These are phyloP conservation scores for Allobates femoralis DNA, from an alignment of 2,797 vertebrate species.

Conservation along the genomic window DNA sequence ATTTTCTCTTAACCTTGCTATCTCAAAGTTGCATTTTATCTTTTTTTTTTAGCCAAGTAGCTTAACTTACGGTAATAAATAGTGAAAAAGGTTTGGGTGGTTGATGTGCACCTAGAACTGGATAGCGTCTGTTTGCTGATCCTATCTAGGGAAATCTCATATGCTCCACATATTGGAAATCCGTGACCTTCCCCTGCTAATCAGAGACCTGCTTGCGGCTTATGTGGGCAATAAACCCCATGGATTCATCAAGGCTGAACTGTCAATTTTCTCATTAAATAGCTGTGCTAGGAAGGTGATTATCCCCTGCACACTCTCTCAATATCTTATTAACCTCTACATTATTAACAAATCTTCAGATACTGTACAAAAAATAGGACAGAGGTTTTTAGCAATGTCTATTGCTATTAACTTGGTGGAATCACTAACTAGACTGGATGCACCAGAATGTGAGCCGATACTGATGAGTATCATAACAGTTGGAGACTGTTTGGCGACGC, in stretches of 20 bases:
- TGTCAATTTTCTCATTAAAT: conserved; percentile 64
- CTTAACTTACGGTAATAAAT: conserved; percentile 51
- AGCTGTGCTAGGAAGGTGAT: conserved; percentile 49
- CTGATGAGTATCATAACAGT: no score
- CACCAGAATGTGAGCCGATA: background rate
- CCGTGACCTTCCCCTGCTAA: conserved; percentile 53
- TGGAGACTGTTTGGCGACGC: background rate
- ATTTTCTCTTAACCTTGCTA: conserved; percentile 42
- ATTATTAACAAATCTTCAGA: conserved; percentile 51
- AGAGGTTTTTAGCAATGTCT: background rate
- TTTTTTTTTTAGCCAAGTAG: conserved; percentile 9
- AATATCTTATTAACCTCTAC: conserved; percentile 56
- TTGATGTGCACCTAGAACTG: conserved; percentile 7
- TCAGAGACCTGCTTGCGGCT: conserved; percentile 36
- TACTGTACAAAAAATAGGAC: conserved; percentile 22
- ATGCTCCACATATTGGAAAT: conserved; percentile 53
- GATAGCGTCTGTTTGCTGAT: conserved; percentile 55
- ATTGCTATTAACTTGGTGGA: background rate
- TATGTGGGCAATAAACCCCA: conserved; percentile 52
- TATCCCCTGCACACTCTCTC: conserved; percentile 53
- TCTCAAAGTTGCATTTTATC: conserved; percentile 27
- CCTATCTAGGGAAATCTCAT: conserved; percentile 43
- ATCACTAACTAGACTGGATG: background rate
- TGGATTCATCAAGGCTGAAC: conserved; percentile 63
- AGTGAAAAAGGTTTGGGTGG: conserved; percentile 30